Evolutionary conservation across 37 sponge, comb jelly and placozoan species (phyloP).

Genomic region (Mnemiopsis leidyi): DNA sequence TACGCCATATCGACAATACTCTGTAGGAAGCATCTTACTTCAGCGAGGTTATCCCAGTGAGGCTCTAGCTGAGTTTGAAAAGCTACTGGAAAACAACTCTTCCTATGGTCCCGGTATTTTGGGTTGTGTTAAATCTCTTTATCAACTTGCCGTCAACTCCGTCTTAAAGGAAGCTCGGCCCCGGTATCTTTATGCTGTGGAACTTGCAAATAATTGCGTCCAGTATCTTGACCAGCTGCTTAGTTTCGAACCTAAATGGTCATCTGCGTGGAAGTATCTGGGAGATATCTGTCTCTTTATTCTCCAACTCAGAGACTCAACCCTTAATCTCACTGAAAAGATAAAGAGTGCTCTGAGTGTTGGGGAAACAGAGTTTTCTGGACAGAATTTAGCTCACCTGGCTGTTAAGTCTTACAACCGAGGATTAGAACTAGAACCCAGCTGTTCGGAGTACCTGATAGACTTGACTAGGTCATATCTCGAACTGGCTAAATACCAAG

Average conservation of each 20-base stretch:
- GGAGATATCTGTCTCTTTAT: conserved; percentile 16
- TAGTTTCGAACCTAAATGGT: conserved; percentile 14
- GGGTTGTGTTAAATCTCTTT: not conserved
- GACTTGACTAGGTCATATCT: not conserved
- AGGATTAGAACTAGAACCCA: not conserved
- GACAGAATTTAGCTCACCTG: not conserved
- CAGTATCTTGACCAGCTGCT: not conserved
- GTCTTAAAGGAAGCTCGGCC: not conserved
- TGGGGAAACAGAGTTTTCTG: not conserved
- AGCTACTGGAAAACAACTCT: not conserved
- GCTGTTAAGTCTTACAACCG: not conserved
- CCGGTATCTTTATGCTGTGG: not conserved
- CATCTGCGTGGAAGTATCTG: conserved; percentile 32
- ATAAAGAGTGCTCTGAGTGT: not conserved
- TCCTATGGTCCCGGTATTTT: not conserved
- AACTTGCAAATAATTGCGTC: not conserved
- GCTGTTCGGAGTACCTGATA: not conserved
- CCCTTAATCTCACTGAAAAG: not conserved
- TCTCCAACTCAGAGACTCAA: not conserved
- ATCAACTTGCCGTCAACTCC: not conserved
- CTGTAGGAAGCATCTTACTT: not conserved
- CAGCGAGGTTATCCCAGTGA: not conserved
- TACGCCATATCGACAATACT: not conserved
- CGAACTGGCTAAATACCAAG: not conserved
- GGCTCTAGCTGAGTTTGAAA: not conserved